Base-by-base conservation (phyloP, 2,888 invertebrate genomes). In the Empis livida region DNA sequence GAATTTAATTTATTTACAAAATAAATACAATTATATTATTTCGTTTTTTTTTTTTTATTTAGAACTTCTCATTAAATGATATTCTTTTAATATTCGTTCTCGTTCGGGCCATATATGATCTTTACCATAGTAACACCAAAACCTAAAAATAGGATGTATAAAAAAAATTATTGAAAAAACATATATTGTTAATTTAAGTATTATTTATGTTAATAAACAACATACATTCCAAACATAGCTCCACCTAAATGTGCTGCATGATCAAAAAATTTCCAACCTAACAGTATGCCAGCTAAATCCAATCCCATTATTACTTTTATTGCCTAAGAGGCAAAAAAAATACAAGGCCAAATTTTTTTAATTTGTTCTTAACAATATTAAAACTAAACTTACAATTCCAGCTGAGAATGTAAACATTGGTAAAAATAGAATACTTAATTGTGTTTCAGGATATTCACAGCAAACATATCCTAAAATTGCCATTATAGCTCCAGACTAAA, bases 211-310 rank as follows among this genome's bases (percentile, higher is more conserved):
- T 20, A 27, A 23, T 5, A n/a, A 40, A 2, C 14, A 16, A 56
- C 61, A 60, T 74, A 90, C 87, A 96, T 78, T 73, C 97, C 97
- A 71, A 86, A 90, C 38, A 88, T 61, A 39, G 88, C 86, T 31
- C 97, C 97, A 15, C 95, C 94, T 53, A 99, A 78, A 80, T 99
- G 97, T n/a, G 94, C 96, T 2, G 96, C 96, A 70, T 99, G 97
- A 67, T 99, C 99, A 61, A 99, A 90, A 57, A 91, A 77, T 63
- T 79, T 83, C 93, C 95, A 99, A 39, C 89, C 80, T 49, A 90
- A 64, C 9, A 92, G 46, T 39, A 93, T 76, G 23, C 97, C 96
- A 20, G 82, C 76, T 16, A 83, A 65, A 66, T 99, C 97, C 47
- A 97, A 67, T 10, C 81, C 78, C 69, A 97, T 79, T 46, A 96